Evolutionary conservation across 2,797 vertebrate genomes (phyloP), one percentile per base, ranked within the genome.

Genomic region (Rhodeus uyekii): DNA sequence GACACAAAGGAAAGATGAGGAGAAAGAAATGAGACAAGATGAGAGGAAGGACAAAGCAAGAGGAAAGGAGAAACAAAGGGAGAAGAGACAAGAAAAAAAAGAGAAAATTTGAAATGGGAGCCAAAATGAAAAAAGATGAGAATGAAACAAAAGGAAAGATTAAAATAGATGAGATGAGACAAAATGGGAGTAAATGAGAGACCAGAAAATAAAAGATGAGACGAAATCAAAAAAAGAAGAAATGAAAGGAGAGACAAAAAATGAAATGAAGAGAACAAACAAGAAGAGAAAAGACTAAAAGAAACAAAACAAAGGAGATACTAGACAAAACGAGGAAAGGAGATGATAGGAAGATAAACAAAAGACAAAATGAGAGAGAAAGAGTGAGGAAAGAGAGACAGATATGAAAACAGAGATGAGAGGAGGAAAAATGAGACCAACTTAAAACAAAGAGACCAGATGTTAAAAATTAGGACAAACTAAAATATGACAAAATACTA

Each of bases 1-100:
- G 24, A 58, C 1, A 1, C 27, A 58, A 27, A 6, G 16, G 29
- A 63, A 14, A 63, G 8, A 63, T 0, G 9, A 48, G 18, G 53
- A 12, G 22, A 24, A 3, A 24, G n/a, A 58, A 82, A 68, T 34
- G 50, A 74, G 48, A n/a, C 18, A 14, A 42, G 16, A 74, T 46
- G 71, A 82, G 38, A 83, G 81, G 78, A 87, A 82, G 64, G 14
- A 36, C 4, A 27, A 60, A 60, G 1, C 24, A 73, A 61, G 27
- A 42, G 9, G 24, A 60, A 29, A 29, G 48, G 24, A 48, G 61
- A 78, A 53, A 78, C 5, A 42, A 4, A 39, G 24, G 24, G 55
- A 58, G 55, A 27, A 27, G 6, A 58, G 10, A 13, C 2, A 2
- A 55, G 44, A 48, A 50, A 76, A 16, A 24, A 19, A 19, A 19